Percentiles rank a stretch among this genome's conserved stretches.
Conservation (phyloP, 2,888 invertebrate species). For the Chrysolina oricalcia region DNA sequence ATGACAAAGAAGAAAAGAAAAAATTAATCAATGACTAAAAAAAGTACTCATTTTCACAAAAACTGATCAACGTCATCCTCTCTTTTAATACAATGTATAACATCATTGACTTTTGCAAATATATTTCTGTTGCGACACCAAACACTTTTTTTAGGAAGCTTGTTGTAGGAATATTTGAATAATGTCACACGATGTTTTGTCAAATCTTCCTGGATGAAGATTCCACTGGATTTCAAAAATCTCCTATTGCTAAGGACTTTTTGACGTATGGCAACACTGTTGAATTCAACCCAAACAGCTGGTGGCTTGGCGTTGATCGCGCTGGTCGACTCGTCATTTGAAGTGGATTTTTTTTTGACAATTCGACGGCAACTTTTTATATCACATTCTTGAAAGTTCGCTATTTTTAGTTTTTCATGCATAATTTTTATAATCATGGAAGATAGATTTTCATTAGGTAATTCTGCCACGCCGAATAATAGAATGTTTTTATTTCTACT, state of each 20-base stretch:
- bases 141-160: background rate
- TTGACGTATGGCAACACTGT: background rate
- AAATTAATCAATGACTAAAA: background rate
- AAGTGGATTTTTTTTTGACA: background rate
- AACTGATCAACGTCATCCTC: background rate
- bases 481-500: background rate
- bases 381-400: background rate
- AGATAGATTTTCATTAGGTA: background rate
- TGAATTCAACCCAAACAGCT: background rate
- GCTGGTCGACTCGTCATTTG: background rate
- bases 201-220: background rate
- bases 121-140: background rate
- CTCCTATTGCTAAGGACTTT: background rate
- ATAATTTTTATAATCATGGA: background rate
- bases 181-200: conserved; percentile 8
- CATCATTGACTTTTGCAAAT: background rate
- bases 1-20: background rate
- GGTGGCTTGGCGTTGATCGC: background rate
- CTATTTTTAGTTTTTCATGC: background rate
- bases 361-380: background rate
- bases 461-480: background rate
- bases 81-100: background rate
- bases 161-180: background rate
- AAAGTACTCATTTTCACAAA: background rate
- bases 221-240: conserved; percentile 7